Evolutionary conservation across 2,113 vertebrate genomes (phyloP), one percentile per base, ranked within the genome.

Genomic region (Hipposideros armiger): DNA sequence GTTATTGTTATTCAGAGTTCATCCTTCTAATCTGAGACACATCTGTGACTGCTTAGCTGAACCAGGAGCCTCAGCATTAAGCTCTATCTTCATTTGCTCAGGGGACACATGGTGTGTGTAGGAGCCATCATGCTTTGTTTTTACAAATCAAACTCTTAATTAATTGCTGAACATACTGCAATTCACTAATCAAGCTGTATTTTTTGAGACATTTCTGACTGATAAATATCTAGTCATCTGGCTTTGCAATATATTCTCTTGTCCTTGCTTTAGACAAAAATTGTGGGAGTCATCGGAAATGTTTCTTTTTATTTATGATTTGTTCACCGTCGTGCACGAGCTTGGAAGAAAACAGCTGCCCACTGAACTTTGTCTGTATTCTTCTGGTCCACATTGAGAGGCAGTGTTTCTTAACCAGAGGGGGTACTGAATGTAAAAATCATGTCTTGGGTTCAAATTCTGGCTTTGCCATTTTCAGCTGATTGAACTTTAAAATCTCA

Each of bases 111-210:
- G 97, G 97, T 96, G 95, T 96, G 97, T 97, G 97, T 95, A 95
- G 97, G 97, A 98, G 97, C 95, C 96, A 96, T 96, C 97, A 96
- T 94, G 92, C 85, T 97, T 96, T 98, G 97, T 98, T 98, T 98
- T 96, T 97, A 98, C 97, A 98, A 98, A 98, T 98, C 97, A 98
- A 97, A 96, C 95, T 96, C 97, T 91, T 98, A 98, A 98, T 98
- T 98, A 98, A 97, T 97, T 98, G 95, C 97, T 96, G 97, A 98
- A 96, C 97, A 98, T 98, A 98, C 97, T 98, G 97, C 97, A 96
- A 97, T 98, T 88, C 95, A 90, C 96, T 97, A 97, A 97, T 97
- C 97, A 98, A 96, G 97, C 97, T 98, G 97, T 97, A 97, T 97
- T 98, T 97, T 97, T 96, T 92, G 94, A 97, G 97, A 94, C 96